A percentile compares a stretch with the other conserved stretches of the same genome.
phyloP scores from a whole-genome alignment of 2,888 invertebrate species.

The Bimastos eiseni region DNA sequence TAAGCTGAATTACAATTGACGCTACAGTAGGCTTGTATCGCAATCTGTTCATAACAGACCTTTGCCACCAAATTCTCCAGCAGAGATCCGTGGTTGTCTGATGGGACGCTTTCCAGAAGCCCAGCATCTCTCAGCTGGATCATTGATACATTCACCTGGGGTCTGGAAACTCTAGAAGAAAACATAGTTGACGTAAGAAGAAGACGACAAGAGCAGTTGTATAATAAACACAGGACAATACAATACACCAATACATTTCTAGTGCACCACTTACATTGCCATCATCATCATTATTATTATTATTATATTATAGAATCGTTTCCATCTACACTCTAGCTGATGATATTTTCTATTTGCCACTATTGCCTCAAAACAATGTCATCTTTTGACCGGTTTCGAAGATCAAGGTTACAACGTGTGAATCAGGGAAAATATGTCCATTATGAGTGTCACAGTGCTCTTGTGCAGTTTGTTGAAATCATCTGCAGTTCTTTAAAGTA shows the following conservation, averaged over 20 bases:
- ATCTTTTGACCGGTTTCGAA: too few species aligned
- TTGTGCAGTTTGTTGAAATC: too few species aligned
- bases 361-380: too few species aligned
- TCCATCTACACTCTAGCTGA: too few species aligned
- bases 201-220: background rate
- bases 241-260: background rate
- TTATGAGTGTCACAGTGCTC: too few species aligned
- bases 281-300: too few species aligned
- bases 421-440: too few species aligned
- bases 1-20: background rate
- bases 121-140: background rate
- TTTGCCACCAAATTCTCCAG: conserved; percentile 8
- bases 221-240: background rate
- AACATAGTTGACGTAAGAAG: background rate
- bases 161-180: background rate
- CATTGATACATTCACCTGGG: background rate
- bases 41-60: background rate
- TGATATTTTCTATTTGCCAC: too few species aligned
- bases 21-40: background rate
- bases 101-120: conserved; percentile 14
- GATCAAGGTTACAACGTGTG: too few species aligned
- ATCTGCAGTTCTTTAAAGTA: too few species aligned
- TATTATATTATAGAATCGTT: too few species aligned
- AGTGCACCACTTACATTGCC: background rate
- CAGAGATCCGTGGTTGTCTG: background rate